Evolutionary conservation across 2,113 vertebrate genomes (phyloP).

Genomic region (Colius striatus): DNA sequence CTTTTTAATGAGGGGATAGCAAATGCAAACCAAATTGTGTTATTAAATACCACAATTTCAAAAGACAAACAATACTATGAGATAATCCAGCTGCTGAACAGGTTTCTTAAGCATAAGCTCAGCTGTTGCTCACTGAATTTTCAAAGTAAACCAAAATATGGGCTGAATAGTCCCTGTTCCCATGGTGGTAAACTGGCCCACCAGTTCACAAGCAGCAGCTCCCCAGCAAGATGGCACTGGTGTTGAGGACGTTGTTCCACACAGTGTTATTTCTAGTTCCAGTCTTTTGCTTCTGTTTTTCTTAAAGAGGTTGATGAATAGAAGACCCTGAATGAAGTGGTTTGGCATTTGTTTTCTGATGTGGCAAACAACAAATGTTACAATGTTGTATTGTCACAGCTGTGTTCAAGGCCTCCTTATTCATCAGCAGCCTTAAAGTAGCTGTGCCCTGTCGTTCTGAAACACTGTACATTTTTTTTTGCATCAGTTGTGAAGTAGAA

Average conservation of each 20-base stretch:
- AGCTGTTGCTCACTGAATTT: background rate
- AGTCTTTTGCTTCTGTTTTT: background rate
- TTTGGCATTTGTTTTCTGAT: conserved; percentile 64
- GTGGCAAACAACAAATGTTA: background rate
- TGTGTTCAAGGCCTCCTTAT: conserved; percentile 59
- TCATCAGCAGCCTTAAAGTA: conserved; percentile 47
- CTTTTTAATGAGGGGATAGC: background rate
- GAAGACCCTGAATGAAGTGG: conserved; percentile 65
- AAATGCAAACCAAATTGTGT: background rate
- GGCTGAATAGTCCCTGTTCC: background rate
- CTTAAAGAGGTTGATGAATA: conserved; percentile 51
- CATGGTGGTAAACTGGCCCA: background rate
- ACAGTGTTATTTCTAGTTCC: background rate
- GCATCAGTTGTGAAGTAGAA: background rate
- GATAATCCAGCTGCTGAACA: background rate
- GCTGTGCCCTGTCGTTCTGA: conserved; percentile 34
- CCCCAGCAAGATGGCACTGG: background rate
- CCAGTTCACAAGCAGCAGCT: background rate
- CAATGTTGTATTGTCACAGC: background rate
- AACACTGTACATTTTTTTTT: conserved; percentile 36
- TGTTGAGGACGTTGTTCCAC: background rate
- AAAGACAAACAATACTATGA: background rate
- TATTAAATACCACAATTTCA: background rate
- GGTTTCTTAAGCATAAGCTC: background rate
- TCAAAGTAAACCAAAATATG: background rate